Percentiles rank a stretch among this genome's conserved stretches.
Conservation (phyloP, 2,888 invertebrate species). For the Diaperis boleti region DNA sequence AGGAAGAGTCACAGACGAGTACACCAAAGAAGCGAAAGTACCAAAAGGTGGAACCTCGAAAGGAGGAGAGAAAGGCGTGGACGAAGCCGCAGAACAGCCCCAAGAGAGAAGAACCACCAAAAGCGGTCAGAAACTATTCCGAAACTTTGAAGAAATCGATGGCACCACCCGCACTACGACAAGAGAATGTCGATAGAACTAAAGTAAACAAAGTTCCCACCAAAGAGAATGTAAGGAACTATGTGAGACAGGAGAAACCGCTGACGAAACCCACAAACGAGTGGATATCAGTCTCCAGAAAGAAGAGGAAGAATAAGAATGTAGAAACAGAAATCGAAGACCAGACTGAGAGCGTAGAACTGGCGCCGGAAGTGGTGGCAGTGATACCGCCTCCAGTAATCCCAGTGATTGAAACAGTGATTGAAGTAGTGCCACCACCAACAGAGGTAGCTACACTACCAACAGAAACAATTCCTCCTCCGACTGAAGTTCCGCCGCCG, state of each 20-base stretch:
- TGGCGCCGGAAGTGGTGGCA: neutral
- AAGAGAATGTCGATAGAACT: neutral
- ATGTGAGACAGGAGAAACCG: slow-evolving; percentile 6
- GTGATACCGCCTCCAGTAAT: slow-evolving; percentile 3
- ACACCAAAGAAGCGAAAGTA: slow-evolving; percentile 41
- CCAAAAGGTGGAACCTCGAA: slow-evolving; percentile 38
- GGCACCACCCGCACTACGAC: neutral
- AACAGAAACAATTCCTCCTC: neutral
- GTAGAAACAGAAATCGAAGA: slow-evolving; percentile 53
- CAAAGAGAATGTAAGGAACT: neutral
- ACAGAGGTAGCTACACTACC: too few relatives aligned
- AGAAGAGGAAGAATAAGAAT: slow-evolving; percentile 62
- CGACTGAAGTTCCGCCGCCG: neutral
- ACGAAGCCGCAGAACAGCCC: neutral
- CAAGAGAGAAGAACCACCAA: slow-evolving; percentile 28
- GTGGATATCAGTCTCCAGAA: slow-evolving; percentile 65
- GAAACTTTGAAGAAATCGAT: slow-evolving; percentile 35
- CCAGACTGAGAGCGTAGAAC: slow-evolving; percentile 14
- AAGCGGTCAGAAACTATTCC: slow-evolving; percentile 36
- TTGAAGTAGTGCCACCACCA: neutral
- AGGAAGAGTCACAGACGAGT: slow-evolving; percentile 42
- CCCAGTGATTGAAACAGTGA: neutral
- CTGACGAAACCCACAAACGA: slow-evolving; percentile 47
- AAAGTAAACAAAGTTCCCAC: neutral
- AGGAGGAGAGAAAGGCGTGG: slow-evolving; percentile 18